Conservation (phyloP, 2,113 vertebrate genomes). For the Mus musculus region DNA sequence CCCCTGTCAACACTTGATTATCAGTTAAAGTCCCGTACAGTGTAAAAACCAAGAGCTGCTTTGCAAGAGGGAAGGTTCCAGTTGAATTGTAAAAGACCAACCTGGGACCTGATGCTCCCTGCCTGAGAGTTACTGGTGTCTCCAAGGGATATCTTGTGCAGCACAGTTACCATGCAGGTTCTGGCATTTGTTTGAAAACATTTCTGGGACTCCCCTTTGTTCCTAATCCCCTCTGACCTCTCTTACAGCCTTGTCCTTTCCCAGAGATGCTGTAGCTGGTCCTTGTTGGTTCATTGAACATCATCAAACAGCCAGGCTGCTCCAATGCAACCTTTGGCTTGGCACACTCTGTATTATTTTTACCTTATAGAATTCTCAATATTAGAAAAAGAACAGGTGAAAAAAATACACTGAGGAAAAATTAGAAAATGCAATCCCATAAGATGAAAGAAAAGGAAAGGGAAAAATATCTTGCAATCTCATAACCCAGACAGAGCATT, state of each 20-base stretch:
- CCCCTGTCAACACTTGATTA: neutral
- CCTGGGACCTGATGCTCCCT: neutral
- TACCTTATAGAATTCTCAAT: conserved; percentile 24
- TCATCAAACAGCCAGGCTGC: neutral
- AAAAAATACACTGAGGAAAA: neutral
- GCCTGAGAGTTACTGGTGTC: neutral
- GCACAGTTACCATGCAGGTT: neutral
- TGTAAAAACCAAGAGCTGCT: neutral
- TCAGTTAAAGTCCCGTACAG: neutral
- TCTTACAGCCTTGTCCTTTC: neutral
- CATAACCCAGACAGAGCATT: conserved; percentile 39
- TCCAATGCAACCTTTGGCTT: neutral
- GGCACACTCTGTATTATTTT: neutral
- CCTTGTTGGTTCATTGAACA: neutral
- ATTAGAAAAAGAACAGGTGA: neutral
- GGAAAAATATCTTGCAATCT: conserved; percentile 29
- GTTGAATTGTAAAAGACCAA: neutral
- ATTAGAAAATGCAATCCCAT: conserved; percentile 33
- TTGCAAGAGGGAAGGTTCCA: neutral
- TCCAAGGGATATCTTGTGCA: neutral
- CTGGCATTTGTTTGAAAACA: neutral
- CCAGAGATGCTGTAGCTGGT: neutral
- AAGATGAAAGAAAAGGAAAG: neutral
- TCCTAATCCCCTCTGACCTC: neutral
- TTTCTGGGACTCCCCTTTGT: neutral